Evolutionary conservation across 2,888 invertebrate genomes (phyloP).

Genomic region (Hypomecis punctinalis): DNA sequence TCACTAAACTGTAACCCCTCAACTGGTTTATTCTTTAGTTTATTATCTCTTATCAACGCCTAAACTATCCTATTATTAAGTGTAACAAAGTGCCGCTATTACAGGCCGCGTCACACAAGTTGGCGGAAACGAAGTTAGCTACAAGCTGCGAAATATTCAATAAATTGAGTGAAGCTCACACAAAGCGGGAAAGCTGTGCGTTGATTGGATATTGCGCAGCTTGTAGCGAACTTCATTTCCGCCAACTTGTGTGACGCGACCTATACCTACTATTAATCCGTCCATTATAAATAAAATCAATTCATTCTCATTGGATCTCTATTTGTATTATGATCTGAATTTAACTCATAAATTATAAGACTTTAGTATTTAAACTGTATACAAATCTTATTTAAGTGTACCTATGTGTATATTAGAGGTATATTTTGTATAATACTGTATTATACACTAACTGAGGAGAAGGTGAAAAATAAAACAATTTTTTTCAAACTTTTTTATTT

Average conservation of each 20-base stretch:
- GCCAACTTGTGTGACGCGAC: no score
- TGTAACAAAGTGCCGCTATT: conserved; percentile 43
- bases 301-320: conserved; percentile 45
- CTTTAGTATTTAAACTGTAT: conserved; percentile 33
- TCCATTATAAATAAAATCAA: conserved; percentile 41
- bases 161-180: no score
- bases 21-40: no score
- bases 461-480: conserved; percentile 62
- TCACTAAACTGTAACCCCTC: no score
- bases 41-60: no score
- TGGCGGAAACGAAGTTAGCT: no score
- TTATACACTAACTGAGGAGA: conserved; percentile 54
- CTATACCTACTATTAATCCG: conserved; percentile 45
- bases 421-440: conserved; percentile 70
- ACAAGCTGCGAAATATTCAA: no score
- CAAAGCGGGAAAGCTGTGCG: no score
- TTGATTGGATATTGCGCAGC: no score
- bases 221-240: no score
- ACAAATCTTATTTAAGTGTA: conserved; percentile 49
- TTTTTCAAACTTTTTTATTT: conserved; percentile 79
- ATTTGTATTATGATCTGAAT: conserved; percentile 23
- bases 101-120: no score
- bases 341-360: conserved; percentile 39
- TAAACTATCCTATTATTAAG: conserved; percentile 34
- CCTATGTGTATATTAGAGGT: conserved; percentile 49